Base-by-base conservation (phyloP, 2,888 invertebrate species). In the Drosophila affinis region DNA sequence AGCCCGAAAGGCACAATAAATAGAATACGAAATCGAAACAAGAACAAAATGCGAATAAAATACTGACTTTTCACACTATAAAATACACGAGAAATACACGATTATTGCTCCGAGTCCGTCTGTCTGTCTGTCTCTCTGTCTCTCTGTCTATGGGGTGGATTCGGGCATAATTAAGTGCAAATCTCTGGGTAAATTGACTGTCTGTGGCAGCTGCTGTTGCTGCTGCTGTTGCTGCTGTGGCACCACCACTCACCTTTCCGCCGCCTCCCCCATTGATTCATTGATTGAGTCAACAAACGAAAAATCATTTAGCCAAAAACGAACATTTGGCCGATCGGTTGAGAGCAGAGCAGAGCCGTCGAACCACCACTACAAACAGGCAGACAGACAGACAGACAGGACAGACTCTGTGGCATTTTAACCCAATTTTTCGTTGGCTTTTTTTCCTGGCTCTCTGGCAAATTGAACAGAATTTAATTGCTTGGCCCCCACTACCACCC, bases 401-500 rank as follows among this genome's bases (percentile, higher is more conserved):
- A 39, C 14, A 7, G 49, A 29, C 65, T 48, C 49, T 47, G 48
- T 61, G 65, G 65, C 65, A 55, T 61, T 65, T 73, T 69, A 65
- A 70, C 60, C 52, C 63, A 77, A 75, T 75, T 74, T 61, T 69
- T 62, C 48, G 7, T 17, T 39, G 39, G 9, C 9, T 1, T 29
- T 29, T 29, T 29, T 29, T 29, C 29, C 29, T 29, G 29, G 39
- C 39, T 39, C 39, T 53, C 53, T 49, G 39, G 45, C 29, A 45
- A 58, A 58, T 53, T 54, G 45, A 62, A 44, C 70, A 44, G 51
- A 65, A 60, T 75, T 62, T 62, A 60, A 62, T 51, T 73, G 65
- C 39, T 39, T 39, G 39, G 39, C 39, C 39, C 39, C 39, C 39
- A 14, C 7, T 7, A 39, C 64, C 64, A 32, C 3, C 59, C 32